A percentile compares a stretch with the other conserved stretches of the same genome.
phyloP scores from a whole-genome alignment of 2,797 vertebrate genomes.

The Tapirus indicus region DNA sequence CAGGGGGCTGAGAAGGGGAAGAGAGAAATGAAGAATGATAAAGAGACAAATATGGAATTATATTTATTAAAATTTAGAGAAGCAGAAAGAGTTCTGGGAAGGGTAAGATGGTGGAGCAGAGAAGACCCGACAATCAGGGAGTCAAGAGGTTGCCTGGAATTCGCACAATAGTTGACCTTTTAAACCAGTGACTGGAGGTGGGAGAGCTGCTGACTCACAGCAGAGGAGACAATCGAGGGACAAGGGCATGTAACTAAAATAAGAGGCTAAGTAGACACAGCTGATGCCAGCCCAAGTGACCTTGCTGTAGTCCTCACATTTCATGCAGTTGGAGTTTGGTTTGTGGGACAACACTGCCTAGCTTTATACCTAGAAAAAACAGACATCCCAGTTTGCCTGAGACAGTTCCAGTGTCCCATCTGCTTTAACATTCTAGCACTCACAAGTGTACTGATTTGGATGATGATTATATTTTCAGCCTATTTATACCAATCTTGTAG shows the following conservation, averaged over 20 bases:
- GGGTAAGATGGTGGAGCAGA: background rate
- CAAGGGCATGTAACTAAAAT: background rate
- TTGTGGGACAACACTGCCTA: background rate
- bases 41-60: background rate
- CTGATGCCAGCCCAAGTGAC: background rate
- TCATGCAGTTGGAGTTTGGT: background rate
- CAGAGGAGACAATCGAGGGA: background rate
- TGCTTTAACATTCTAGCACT: background rate
- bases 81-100: background rate
- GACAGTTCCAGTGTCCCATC: background rate
- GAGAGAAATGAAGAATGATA: background rate
- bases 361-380: background rate
- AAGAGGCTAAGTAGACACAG: background rate
- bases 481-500: background rate
- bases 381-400: background rate
- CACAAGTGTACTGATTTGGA: background rate
- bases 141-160: background rate
- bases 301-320: background rate
- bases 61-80: background rate
- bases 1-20: background rate
- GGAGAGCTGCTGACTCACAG: background rate
- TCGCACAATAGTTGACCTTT: conserved; percentile 5
- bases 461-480: background rate
- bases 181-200: background rate
- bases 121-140: background rate